Conservation (phyloP, 2,113 vertebrate genomes). For the Brachyhypopomus occidentalis region DNA sequence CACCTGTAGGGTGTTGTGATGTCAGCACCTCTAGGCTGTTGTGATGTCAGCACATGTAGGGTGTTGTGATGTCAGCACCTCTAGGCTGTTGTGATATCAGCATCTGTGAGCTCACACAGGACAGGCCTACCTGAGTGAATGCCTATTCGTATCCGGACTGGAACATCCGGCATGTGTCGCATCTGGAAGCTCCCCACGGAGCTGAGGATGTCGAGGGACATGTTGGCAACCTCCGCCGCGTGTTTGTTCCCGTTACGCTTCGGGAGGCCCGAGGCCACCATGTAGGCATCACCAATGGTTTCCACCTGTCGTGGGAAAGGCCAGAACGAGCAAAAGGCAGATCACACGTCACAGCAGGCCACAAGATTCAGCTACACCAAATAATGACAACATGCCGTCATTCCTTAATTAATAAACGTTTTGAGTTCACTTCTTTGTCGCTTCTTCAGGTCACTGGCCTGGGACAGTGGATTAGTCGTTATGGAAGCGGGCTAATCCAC, state of each 20-base stretch:
- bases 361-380: not conserved
- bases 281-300: slow-evolving; percentile 91
- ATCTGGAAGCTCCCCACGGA: slow-evolving; percentile 88
- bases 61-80: not conserved
- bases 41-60: no score
- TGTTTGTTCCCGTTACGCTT: slow-evolving; percentile 91
- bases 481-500: not conserved
- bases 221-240: slow-evolving; percentile 88
- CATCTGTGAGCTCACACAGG: not conserved
- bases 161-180: slow-evolving; percentile 89
- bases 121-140: slow-evolving; percentile 83
- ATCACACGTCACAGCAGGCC: not conserved
- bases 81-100: no score
- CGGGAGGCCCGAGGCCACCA: slow-evolving; percentile 89
- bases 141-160: slow-evolving; percentile 86
- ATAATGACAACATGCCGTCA: no score
- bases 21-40: not conserved
- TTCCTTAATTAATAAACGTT: not conserved
- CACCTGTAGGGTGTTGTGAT: not conserved
- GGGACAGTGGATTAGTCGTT: not conserved
- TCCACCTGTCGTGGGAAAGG: slow-evolving; percentile 78
- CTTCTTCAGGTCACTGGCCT: not conserved
- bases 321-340: no score
- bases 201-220: slow-evolving; percentile 93
- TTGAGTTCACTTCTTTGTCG: not conserved